Evolutionary conservation across 2,888 invertebrate genomes (phyloP), one percentile per base, ranked within the genome.

Genomic region (Eueremaeus valkanovi): DNA sequence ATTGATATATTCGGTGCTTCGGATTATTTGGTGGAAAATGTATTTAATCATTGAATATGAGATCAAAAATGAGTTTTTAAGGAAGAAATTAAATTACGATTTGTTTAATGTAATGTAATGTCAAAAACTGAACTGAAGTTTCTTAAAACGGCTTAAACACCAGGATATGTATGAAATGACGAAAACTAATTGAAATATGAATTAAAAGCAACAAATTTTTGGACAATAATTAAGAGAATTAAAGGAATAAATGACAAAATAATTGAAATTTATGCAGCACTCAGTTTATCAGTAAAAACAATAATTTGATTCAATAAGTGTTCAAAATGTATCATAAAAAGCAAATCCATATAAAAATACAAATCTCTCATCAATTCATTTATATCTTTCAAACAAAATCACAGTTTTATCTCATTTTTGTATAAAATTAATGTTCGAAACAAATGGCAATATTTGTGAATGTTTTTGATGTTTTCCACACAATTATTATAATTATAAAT

Each of bases 391-490:
- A 51, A 45, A 51, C n/a, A 24, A 29, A 31, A 29, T 51, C 51
- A 51, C 9, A 51, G 36, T 21, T n/a, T 29, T 40, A 68, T 40
- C 36, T 68, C 68, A 68, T 68, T 68, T 68, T 68, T 68, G 68
- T 68, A 68, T 68, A 63, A 63, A 63, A 33, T 45, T 11, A 63
- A 63, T 63, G 63, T 63, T 63, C 31, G 11, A 63, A 63, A 63
- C 63, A 40, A 68, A 68, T 68, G 68, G 68, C 68, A 68, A 68
- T 68, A 68, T 68, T 63, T 68, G 68, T 68, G 68, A 42, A n/a
- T 68, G 40, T 40, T 68, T 68, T 68, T n/a, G 68, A 68, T 68
- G 68, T 68, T 68, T 68, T 68, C 27, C 33, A 63, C 33, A 63
- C 55, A 27, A n/a, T 61, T 55, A 24, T 55, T 21, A 55, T 24